These are phyloP conservation scores for Plectrocnemia conspersa DNA, from an alignment of 1,140 invertebrate species.

Conservation along the genomic window DNA sequence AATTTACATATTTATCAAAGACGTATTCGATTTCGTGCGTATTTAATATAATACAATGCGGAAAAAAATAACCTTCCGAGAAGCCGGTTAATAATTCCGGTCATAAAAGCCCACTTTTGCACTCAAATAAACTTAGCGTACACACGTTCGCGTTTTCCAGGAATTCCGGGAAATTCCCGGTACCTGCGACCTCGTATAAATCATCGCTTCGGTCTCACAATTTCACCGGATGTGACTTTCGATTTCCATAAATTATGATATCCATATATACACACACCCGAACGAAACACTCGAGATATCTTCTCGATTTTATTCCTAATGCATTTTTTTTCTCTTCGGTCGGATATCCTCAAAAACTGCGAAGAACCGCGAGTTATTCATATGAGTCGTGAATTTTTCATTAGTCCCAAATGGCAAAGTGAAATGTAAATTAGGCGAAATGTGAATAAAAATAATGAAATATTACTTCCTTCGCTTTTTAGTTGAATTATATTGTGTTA, in stretches of 20 bases:
- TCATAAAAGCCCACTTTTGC: slow-evolving; percentile 21
- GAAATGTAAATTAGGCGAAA: neutral
- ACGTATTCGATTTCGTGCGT: neutral
- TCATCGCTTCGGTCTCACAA: slow-evolving; percentile 12
- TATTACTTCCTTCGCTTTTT: too few relatives aligned
- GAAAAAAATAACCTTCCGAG: slow-evolving; percentile 15
- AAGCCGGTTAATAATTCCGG: too few relatives aligned
- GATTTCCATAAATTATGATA: slow-evolving; percentile 23
- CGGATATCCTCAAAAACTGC: neutral
- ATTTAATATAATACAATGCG: neutral
- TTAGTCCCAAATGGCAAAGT: neutral
- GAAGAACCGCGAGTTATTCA: neutral
- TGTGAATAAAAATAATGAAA: too few relatives aligned
- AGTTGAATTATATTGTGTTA: too few relatives aligned
- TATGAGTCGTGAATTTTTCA: neutral
- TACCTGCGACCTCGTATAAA: slow-evolving; percentile 8
- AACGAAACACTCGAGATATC: neutral
- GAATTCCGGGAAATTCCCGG: slow-evolving; percentile 13
- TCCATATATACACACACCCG: neutral
- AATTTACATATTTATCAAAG: neutral
- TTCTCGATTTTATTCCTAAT: neutral
- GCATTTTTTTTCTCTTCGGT: neutral
- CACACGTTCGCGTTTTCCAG: slow-evolving; percentile 2
- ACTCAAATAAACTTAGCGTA: slow-evolving; percentile 7
- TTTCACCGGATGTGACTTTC: slow-evolving; percentile 16